Conservation (phyloP, 2,797 vertebrate species). For the Mareca penelope region DNA sequence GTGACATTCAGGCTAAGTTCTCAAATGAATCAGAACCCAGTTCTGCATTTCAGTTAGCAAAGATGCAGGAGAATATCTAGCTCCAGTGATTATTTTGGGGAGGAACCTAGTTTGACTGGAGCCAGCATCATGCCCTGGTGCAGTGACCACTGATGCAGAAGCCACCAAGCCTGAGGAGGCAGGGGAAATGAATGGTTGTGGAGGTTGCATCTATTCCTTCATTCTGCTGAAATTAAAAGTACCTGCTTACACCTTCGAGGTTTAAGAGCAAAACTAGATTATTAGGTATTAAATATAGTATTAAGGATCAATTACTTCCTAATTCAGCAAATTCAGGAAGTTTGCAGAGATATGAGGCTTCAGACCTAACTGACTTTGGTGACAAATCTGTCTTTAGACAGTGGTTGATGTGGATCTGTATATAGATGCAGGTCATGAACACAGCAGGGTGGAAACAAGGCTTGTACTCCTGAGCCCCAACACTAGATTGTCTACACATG, state of each 20-base stretch:
- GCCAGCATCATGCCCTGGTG: accelerated
- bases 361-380: background rate
- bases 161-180: background rate
- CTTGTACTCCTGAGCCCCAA: background rate
- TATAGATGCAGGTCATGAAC: background rate
- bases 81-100: background rate
- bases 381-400: background rate
- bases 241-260: background rate
- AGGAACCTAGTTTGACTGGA: background rate
- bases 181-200: accelerated
- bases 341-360: background rate
- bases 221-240: background rate
- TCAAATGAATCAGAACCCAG: background rate
- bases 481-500: background rate
- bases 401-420: background rate
- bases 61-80: background rate
- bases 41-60: background rate
- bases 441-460: background rate
- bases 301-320: background rate
- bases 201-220: background rate
- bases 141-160: background rate
- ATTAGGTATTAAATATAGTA: background rate
- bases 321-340: background rate
- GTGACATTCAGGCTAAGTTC: background rate
- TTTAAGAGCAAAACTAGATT: background rate